Base-by-base conservation (phyloP, 2,797 vertebrate species). In the Botia almorhae region DNA sequence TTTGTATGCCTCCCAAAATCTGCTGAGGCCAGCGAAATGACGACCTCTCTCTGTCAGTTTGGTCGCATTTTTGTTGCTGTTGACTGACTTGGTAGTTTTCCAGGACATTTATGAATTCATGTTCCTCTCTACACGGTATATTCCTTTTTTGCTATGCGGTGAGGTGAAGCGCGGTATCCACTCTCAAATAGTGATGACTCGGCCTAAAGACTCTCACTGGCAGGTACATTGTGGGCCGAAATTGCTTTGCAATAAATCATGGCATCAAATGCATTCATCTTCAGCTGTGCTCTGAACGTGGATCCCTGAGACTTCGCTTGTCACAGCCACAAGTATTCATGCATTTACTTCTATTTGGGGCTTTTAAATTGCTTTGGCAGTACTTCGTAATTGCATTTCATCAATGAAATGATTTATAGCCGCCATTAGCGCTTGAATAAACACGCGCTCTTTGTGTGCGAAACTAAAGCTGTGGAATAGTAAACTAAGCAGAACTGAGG, bases 1-100 rank as follows among this genome's bases (percentile, higher is more conserved):
- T 77, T 81, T 81, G 53, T 14, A 63, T 39, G 23, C 21, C 60
- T 51, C 36, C 56, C 56, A 74, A 83, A 87, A 82, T 76, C 26
- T 86, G 85, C 87, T 84, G 80, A 85, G 16, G 74, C 63, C 67
- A 83, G 82, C 86, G 87, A 78, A 85, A 85, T 86, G 82, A 76
- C n/a, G 58, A 39, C 17, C 56, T 46, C n/a, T 70, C 72, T 50
- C 78, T 80, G 82, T 85, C 82, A 82, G 76, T 85, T 84, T 76
- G 85, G 82, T 64, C 64, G 46, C 70, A 16, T 80, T 85, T 67
- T 69, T 48, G 58, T 73, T 78, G 77, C 74, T 76, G 36, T 65
- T 63, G 79, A 79, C 65, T 74, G 78, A 69, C 84, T 63, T 71
- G 51, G 43, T 70, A 81, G 50, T 46, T 72, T 46, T 73, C 36